phyloP scores from a whole-genome alignment of 2,888 invertebrate genomes.

The Listrodromus nycthemerus region DNA sequence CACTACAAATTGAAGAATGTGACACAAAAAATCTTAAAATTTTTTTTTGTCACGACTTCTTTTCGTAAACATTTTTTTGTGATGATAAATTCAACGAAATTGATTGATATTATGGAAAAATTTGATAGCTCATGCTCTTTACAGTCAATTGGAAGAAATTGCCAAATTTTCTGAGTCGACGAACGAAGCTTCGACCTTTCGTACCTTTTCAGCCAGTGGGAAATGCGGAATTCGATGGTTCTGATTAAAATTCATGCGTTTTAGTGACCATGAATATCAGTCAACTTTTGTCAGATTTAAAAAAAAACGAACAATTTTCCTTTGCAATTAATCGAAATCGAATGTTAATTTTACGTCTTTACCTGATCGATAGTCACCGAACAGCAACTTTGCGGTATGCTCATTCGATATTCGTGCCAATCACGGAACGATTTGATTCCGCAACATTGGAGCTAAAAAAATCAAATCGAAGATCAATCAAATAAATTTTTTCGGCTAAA shows the following conservation, averaged over 20 bases:
- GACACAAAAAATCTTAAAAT: background rate
- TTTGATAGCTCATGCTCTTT: background rate
- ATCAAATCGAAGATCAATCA: background rate
- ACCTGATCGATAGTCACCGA: slow-evolving; percentile 72
- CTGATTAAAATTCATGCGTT: slow-evolving; percentile 12
- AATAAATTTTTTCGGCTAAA: background rate
- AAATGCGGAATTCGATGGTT: slow-evolving; percentile 3
- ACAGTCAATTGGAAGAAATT: background rate
- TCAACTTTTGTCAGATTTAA: background rate
- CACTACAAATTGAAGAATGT: slow-evolving; percentile 70
- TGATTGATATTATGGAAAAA: slow-evolving; percentile 17
- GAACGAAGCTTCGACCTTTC: background rate
- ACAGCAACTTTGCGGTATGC: slow-evolving; percentile 77
- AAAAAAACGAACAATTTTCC: background rate
- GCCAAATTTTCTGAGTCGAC: background rate
- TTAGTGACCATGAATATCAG: background rate
- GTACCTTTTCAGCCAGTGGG: slow-evolving; percentile 9
- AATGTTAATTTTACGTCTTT: slow-evolving; percentile 15
- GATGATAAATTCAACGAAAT: background rate
- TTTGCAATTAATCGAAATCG: background rate
- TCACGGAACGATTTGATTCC: slow-evolving; percentile 76
- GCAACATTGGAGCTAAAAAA: slow-evolving; percentile 75
- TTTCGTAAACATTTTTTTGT: background rate
- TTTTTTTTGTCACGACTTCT: background rate
- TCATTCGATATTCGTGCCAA: slow-evolving; percentile 72